phyloP scores from a whole-genome alignment of 2,797 vertebrate genomes.

The Erethizon dorsatum region DNA sequence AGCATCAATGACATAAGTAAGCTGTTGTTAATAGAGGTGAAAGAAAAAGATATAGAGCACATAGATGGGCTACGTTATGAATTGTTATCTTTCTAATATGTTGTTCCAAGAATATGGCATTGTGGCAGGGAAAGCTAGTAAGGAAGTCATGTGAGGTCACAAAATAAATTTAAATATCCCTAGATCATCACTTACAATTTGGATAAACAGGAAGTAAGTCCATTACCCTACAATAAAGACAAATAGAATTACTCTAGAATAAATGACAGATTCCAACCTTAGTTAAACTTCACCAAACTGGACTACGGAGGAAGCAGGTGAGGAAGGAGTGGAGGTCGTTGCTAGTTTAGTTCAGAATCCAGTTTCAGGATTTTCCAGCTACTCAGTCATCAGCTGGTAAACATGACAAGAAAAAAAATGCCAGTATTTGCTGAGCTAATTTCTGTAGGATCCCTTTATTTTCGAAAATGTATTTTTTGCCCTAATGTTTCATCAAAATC shows the following conservation, averaged over 20 bases:
- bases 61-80: neutral
- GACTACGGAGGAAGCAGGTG: neutral
- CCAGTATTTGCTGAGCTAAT: neutral
- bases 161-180: neutral
- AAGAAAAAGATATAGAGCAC: neutral
- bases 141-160: neutral
- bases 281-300: neutral
- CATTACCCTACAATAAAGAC: neutral
- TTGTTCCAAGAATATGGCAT: neutral
- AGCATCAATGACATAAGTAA: conserved; percentile 54
- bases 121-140: neutral
- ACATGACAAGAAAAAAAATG: neutral
- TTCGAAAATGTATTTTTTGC: neutral
- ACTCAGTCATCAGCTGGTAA: neutral
- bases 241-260: neutral
- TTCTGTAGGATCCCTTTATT: neutral
- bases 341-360: neutral
- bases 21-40: neutral
- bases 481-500: neutral
- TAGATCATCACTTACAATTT: conserved; percentile 2
- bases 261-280: neutral
- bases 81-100: conserved; percentile 4
- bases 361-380: conserved; percentile 13
- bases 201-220: neutral
- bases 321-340: neutral